phyloP scores from a whole-genome alignment of 1,140 invertebrate species.

The Psilanteris sp. region DNA sequence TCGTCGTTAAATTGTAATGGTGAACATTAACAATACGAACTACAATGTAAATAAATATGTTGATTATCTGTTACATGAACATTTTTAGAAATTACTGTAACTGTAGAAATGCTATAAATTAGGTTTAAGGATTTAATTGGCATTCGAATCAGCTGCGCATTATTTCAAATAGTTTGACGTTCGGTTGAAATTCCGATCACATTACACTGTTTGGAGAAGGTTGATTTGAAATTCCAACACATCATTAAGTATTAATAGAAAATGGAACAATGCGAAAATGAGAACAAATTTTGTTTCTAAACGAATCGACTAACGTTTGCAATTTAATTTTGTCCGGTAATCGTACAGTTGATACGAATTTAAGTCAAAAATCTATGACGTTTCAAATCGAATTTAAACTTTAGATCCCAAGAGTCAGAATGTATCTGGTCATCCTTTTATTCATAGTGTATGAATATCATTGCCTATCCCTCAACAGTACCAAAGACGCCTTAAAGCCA shows the following conservation, averaged over 20 bases:
- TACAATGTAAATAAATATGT: conserved; percentile 45
- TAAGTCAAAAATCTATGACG: no score
- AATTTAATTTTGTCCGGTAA: no score
- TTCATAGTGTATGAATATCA: conserved; percentile 51
- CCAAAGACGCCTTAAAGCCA: conserved; percentile 71
- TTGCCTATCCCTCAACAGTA: conserved; percentile 56
- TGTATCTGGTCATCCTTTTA: conserved; percentile 40
- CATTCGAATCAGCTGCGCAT: conserved; percentile 42
- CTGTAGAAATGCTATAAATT: conserved; percentile 41
- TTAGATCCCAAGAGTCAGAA: no score
- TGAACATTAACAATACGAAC: conserved; percentile 20
- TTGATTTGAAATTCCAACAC: conserved; percentile 61
- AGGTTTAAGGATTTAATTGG: conserved; percentile 52
- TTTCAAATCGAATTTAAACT: no score
- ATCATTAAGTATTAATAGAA: conserved; percentile 64
- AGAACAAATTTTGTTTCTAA: conserved; percentile 48
- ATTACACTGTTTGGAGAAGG: conserved; percentile 48
- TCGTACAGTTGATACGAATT: no score
- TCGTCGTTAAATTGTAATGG: conserved; percentile 29
- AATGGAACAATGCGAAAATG: conserved; percentile 57
- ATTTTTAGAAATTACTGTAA: conserved; percentile 47
- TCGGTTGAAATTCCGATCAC: conserved; percentile 60
- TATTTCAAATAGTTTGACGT: conserved; percentile 62
- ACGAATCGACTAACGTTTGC: not conserved
- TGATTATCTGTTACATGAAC: conserved; percentile 43